Conservation (phyloP, 2,113 vertebrate genomes). For the Canis aureus region DNA sequence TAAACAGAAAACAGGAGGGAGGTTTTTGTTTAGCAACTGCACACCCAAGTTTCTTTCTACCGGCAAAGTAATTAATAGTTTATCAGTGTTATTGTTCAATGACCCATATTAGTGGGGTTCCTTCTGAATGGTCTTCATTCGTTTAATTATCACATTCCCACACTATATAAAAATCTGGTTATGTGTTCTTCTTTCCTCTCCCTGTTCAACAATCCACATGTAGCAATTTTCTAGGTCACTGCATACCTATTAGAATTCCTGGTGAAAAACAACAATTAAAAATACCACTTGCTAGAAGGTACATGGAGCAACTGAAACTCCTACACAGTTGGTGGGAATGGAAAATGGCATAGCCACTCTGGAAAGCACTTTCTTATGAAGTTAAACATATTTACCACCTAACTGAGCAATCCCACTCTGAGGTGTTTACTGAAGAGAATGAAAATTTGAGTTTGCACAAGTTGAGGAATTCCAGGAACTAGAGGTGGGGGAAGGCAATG, state of each 20-base stretch:
- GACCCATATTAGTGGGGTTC: neutral
- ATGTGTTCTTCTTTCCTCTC: neutral
- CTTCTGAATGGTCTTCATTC: neutral
- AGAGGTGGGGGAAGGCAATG: neutral
- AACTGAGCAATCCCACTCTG: neutral
- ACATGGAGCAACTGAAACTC: neutral
- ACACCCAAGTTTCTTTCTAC: neutral
- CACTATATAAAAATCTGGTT: neutral
- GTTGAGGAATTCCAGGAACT: neutral
- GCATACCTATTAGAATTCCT: neutral
- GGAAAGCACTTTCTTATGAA: neutral
- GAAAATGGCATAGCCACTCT: neutral
- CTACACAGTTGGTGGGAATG: neutral
- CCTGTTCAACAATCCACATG: neutral
- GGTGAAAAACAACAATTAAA: neutral
- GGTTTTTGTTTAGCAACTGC: neutral
- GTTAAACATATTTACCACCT: neutral
- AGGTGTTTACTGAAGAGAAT: neutral
- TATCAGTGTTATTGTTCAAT: neutral
- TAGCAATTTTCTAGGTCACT: neutral
- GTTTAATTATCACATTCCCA: neutral
- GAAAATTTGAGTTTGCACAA: neutral
- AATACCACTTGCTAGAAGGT: neutral
- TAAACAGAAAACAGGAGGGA: neutral
- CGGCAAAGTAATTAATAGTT: neutral